Evolutionary conservation across 2,113 vertebrate species (phyloP), one percentile per base, ranked within the genome.

Genomic region (Ochotona princeps): DNA sequence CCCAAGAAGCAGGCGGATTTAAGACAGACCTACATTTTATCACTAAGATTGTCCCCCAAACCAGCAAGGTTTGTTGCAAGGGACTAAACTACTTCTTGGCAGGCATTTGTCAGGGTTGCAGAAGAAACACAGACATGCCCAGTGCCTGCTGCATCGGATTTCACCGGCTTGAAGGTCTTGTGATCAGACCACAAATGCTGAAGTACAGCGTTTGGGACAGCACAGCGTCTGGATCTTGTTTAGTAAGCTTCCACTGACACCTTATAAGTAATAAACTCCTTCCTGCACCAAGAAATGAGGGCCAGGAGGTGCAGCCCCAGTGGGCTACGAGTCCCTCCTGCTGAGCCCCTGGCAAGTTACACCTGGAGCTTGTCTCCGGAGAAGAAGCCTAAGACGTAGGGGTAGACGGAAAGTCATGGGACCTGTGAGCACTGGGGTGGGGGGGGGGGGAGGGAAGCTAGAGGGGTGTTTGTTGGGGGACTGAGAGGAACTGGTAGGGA

Each of bases 1-100:
- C 87, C 23, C n/a, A 32, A 84, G 80, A 89, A 38, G 61, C 72
- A 54, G 47, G 30, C 26, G 38, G 23, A 85, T 79, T 87, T 92
- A 44, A 82, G 73, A 78, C 2, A 76, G 66, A 79, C 21, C 28
- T 78, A 66, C 3, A 86, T 78, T 94, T 66, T 20, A 18, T 57
- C 38, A 63, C 21, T 76, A 80, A 18, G 44, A 63, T 35, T 65
- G 54, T 72, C 28, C 51, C 65, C n/a, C n/a, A 78, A 91, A 73
- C 20, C 47, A 83, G 70, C 74, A 49, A 83, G 12, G 2, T 81
- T 44, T 90, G 61, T 63, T 82, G 60, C 20, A 69, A n/a, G 49
- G 21, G 5, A 72, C 47, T 18, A 23, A 28, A 14, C 21, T 2
- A 6, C 3, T 57, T 13, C 80, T 74, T 25, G 30, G 38, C 74